Evolutionary conservation across 2,888 invertebrate species (phyloP), one percentile per base, ranked within the genome.

Genomic region (Theristus sp.): DNA sequence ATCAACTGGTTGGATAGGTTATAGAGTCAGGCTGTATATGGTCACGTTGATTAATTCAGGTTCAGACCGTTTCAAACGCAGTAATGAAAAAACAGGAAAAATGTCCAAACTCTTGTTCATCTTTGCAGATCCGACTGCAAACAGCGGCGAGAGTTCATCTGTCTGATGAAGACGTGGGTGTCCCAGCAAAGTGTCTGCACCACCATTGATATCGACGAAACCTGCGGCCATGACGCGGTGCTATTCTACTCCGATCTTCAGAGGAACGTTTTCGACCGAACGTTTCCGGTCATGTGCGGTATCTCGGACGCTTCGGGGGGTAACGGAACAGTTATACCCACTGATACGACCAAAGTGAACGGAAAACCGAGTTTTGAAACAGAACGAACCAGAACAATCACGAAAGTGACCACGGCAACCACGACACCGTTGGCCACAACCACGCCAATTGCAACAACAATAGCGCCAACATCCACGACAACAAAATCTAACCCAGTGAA

Each of bases 141-240:
- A 10, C 38, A 61, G 13, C 62, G 64, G 2, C 66, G 64, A 2
- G 67, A 69, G 53, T 67, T 71, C 57, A 64, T 69, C 38, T 71
- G 71, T 57, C 64, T 68, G 60, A 67, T 71, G 68, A 61, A 66
- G 57, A 67, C 66, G 1, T 71, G 71, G 71, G 67, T 71, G 27
- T 67, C 68, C 10, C 70, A 70, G 57, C 71, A 71, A 60, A 70
- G 69, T 56, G 65, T 67, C 13, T 71, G 71, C 65, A 70, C 69
- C 2, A 26, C 67, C 57, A 64, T 64, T 27, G 67, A 67, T 49
- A 67, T 67, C 46, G 62, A 67, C 17, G 56, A 64, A 24, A 66
- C 68, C 55, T 71, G 71, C 61, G 71, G 71, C 10, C 46, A 55
- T 13, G 66, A 67, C 31, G 70, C 71, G 0, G 64, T 67, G 2